A percentile compares a stretch with the other conserved stretches of the same genome.
Evolutionary conservation across 2,113 vertebrate genomes (phyloP).

Genomic region (Corvus cornix): DNA sequence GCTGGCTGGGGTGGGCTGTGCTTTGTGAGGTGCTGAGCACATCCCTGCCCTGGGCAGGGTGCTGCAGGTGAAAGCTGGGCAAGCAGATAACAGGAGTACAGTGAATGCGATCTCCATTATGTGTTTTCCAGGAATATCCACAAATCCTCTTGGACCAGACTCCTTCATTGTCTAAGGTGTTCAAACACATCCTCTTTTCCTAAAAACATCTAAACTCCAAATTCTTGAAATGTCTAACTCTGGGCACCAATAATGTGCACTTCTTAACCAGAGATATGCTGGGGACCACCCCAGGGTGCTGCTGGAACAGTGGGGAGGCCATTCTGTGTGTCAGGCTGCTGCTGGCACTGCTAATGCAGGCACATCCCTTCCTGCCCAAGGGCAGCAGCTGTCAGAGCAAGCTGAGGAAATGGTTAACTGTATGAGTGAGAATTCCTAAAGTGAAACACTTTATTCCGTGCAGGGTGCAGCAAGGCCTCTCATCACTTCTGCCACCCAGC

Average conservation of each 20-base stretch:
- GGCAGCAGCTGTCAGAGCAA: neutral
- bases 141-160: neutral
- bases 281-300: neutral
- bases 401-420: neutral
- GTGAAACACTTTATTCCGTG: neutral
- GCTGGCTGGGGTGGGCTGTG: neutral
- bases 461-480: neutral
- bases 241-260: neutral
- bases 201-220: neutral
- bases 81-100: neutral
- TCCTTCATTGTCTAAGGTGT: neutral
- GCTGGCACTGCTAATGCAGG: neutral
- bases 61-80: neutral
- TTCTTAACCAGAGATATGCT: neutral
- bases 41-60: neutral
- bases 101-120: neutral
- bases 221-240: neutral
- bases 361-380: neutral
- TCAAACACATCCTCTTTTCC: neutral
- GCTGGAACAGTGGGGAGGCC: neutral
- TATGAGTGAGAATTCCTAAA: neutral
- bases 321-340: neutral
- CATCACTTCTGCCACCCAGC: neutral
- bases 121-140: neutral
- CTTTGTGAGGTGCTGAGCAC: neutral